Base-by-base conservation (phyloP, 2,797 vertebrate species). In the Phoebastria nigripes region DNA sequence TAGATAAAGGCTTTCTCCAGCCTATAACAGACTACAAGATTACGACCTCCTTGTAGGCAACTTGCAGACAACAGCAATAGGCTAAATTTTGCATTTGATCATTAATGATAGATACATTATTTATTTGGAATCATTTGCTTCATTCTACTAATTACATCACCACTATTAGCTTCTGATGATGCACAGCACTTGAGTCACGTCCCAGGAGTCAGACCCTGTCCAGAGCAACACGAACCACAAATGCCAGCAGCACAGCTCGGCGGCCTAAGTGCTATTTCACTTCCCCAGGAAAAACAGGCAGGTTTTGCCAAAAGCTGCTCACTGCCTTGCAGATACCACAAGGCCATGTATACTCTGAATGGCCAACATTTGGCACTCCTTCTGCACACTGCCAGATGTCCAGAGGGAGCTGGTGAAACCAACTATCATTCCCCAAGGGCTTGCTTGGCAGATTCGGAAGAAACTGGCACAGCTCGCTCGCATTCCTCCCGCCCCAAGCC, bases 51-150 rank as follows among this genome's bases (percentile, higher is more conserved):
- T 77, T 52, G 69, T 55, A 95, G 55, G 55, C 59, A 66, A 69
- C 79, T 37, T 10, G 31, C 51, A 88, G 86, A 47, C 65, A 94
- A 90, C 44, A 81, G 61, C 88, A 66, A 88, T 19, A 85, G 72
- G 65, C 52, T 85, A 39, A 65, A 62, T 82, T 69, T 74, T 76
- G 39, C 69, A 46, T 91, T 94, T 11, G 25, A 20, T 83, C 87
- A 81, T 88, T 92, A 92, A 81, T 66, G 87, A 90, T 31, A 76
- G 78, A 87, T 73, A 47, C 73, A 93, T 91, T 96, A 93, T 88
- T 96, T 94, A 93, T 73, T 63, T 71, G 44, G 86, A 93, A 83
- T 91, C 2, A n/a, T 86, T 84, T 78, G 61, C 69, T 85, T 73
- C 71, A 15, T 94, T 90, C 82, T 58, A 17, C 66, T 92, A 93